Base-by-base conservation (phyloP, 2,888 invertebrate genomes). In the Cerastoderma edule region DNA sequence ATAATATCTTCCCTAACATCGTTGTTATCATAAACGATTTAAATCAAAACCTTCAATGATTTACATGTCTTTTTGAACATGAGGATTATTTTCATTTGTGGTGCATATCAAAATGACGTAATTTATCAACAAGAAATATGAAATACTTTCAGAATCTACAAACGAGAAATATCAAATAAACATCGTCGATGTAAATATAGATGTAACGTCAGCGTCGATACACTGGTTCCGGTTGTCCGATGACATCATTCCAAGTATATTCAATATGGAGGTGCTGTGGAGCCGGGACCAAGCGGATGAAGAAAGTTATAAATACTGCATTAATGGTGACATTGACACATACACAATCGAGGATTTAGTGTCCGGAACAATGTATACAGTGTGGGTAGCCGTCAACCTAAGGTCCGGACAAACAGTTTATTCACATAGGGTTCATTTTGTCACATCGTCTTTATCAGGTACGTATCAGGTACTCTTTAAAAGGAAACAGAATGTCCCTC, bases 351-450 rank as follows among this genome's bases (percentile, higher is more conserved):
- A 66, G 28, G 65, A 66, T 30, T 44, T 80, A 8, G 19, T 24
- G 2, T 66, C 80, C 13, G 72, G 75, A 24, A 68, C 63, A 2
- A 63, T 69, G 72, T 80, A 77, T 63, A 54, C 65, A 19, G 65
- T 69, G 6, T 80, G 80, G 80, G 27, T 80, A 13, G 76, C 74
- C 1, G 33, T 72, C 0, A 72, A 66, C 50, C 46, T 74, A 28
- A 44, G 35, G 22, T 63, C 67, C 3, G 72, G 76, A 4, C 69
- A 60, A 54, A 71, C 72, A 22, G 44, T 71, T n/a, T 76, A 67
- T 39, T 77, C 76, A 16, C 69, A 74, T 48, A 67, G 60, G 48
- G 56, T 80, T 16, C 80, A 80, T 74, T 68, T 80, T 66, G 77
- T 80, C 16, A 73, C 80, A 13, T 27, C 68, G n/a, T 65, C 50